Evolutionary conservation across 2,797 vertebrate genomes (phyloP).

Genomic region (Falco naumanni): DNA sequence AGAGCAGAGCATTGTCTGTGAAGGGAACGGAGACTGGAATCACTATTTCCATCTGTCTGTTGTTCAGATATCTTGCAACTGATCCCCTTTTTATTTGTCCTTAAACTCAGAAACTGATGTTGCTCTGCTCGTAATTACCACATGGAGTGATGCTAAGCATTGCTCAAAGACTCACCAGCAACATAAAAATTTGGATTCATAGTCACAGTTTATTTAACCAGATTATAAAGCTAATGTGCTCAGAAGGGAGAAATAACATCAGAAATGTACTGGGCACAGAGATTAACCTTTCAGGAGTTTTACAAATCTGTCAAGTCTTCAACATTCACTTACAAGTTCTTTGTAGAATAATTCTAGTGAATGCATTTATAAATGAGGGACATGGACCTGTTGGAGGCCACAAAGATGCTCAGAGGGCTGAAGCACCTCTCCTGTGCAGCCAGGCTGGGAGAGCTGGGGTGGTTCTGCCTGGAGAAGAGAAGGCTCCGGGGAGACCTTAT

Average conservation of each 20-base stretch:
- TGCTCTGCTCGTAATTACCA: neutral
- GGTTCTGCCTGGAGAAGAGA: too few species aligned
- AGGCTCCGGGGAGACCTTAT: too few species aligned
- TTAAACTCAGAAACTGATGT: neutral
- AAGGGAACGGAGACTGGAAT: neutral
- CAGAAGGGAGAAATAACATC: neutral
- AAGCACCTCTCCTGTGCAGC: too few species aligned
- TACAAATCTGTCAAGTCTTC: neutral
- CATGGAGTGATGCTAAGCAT: accelerated
- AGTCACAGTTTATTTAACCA: neutral
- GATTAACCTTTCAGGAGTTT: neutral
- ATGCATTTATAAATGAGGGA: neutral
- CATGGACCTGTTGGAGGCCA: too few species aligned
- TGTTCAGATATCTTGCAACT: neutral
- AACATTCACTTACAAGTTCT: neutral
- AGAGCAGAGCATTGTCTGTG: neutral
- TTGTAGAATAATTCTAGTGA: neutral
- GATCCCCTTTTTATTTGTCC: neutral
- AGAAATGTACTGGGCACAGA: neutral
- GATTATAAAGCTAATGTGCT: neutral
- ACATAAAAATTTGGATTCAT: neutral
- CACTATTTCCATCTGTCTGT: neutral
- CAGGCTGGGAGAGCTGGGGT: too few species aligned
- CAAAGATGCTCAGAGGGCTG: too few species aligned
- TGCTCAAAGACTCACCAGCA: neutral